Evolutionary conservation across 2,888 invertebrate genomes (phyloP).

Genomic region (Amphimallon solstitiale): DNA sequence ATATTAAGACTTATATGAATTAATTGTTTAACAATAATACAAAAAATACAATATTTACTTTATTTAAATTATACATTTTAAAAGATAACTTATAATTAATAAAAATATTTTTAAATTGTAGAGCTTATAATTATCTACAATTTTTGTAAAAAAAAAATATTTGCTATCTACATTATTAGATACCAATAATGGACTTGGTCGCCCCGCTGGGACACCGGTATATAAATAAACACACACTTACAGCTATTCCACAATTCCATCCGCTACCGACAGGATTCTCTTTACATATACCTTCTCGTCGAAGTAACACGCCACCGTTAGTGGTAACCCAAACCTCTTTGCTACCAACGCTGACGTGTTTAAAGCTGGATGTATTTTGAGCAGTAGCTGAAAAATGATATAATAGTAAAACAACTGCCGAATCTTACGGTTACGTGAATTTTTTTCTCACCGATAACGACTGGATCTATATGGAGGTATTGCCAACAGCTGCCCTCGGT

Average conservation of each 20-base stretch:
- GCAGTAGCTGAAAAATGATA: slow-evolving; percentile 57
- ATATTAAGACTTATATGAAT: too few relatives aligned
- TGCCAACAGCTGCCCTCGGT: slow-evolving; percentile 91
- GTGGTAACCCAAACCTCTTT: slow-evolving; percentile 82
- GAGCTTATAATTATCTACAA: too few relatives aligned
- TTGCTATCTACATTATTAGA: too few relatives aligned
- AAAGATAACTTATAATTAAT: too few relatives aligned
- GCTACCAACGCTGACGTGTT: slow-evolving; percentile 76
- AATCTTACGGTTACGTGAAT: background rate
- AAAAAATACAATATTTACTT: too few relatives aligned
- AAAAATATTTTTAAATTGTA: too few relatives aligned
- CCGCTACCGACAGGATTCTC: slow-evolving; percentile 79
- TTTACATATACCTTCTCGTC: slow-evolving; percentile 78
- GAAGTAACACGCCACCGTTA: slow-evolving; percentile 74
- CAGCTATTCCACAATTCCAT: slow-evolving; percentile 79
- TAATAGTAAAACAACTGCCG: too few relatives aligned
- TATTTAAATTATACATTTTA: too few relatives aligned
- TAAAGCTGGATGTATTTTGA: slow-evolving; percentile 67
- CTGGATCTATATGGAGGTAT: slow-evolving; percentile 69
- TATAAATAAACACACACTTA: slow-evolving; percentile 47
- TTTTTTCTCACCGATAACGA: slow-evolving; percentile 63
- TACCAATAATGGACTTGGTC: too few relatives aligned
- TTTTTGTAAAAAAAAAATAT: too few relatives aligned
- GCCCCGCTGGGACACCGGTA: too few relatives aligned
- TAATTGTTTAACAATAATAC: too few relatives aligned